Evolutionary conservation across 2,113 vertebrate species (phyloP).

Genomic region (Cariama cristata): DNA sequence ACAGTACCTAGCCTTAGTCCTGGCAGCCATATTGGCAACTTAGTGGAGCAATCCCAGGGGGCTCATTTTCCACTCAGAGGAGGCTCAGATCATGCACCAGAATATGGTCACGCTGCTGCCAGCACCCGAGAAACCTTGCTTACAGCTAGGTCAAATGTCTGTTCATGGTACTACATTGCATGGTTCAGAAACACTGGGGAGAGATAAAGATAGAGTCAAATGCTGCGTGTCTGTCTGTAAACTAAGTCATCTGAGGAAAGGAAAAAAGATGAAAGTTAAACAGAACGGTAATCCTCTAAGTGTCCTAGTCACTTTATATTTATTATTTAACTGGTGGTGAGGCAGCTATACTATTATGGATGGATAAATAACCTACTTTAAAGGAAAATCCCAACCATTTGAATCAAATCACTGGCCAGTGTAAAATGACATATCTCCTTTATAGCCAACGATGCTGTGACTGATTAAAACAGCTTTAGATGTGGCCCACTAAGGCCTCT

Average conservation of each 20-base stretch:
- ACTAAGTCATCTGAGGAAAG: not conserved
- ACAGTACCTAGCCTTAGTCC: not conserved
- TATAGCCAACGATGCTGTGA: not conserved
- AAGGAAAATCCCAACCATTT: not conserved
- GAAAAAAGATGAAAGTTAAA: not conserved
- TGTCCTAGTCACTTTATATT: not conserved
- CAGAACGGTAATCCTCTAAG: not conserved
- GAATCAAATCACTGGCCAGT: not conserved
- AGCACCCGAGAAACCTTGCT: constrained; percentile 7
- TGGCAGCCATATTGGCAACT: not conserved
- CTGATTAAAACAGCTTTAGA: not conserved
- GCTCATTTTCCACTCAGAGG: not conserved
- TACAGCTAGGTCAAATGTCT: not conserved
- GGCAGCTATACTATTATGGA: not conserved
- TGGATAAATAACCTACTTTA: not conserved
- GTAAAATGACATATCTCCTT: not conserved
- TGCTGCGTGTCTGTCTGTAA: not conserved
- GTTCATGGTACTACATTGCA: not conserved
- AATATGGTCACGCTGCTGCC: not conserved
- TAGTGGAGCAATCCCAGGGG: not conserved
- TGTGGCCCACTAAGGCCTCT: not conserved
- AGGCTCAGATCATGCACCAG: not conserved
- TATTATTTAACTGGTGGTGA: not conserved
- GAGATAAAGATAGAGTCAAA: not conserved
- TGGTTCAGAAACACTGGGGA: not conserved